A percentile compares a stretch with the other conserved stretches of the same genome.
phyloP scores from a whole-genome alignment of 1,140 invertebrate species.

The Bombus waltoni region DNA sequence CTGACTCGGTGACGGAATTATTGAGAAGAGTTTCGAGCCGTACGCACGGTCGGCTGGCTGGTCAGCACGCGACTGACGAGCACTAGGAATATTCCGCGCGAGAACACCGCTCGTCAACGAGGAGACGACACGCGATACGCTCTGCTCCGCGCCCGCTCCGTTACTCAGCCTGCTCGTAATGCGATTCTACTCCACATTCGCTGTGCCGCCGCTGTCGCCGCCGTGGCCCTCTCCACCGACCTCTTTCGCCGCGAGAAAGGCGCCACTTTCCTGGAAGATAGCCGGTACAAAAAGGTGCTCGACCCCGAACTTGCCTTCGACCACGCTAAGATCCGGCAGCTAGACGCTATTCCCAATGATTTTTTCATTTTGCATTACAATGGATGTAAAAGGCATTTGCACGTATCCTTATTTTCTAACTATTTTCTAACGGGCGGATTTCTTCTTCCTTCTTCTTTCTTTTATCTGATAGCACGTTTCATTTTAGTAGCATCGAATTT shows the following conservation, averaged over 20 bases:
- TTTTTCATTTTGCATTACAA: background rate
- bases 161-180: constrained; percentile 71
- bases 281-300: constrained; percentile 17
- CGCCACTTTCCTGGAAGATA: constrained; percentile 44
- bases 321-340: background rate
- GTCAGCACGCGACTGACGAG: constrained; percentile 71
- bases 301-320: constrained; percentile 33
- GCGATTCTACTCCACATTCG: constrained; percentile 77
- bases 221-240: constrained; percentile 14
- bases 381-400: too few relatives aligned
- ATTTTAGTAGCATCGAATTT: background rate
- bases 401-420: too few relatives aligned
- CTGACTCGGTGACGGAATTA: background rate
- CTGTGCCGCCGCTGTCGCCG: constrained; percentile 27
- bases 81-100: constrained; percentile 42
- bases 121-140: constrained; percentile 71
- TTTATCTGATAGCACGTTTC: background rate
- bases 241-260: constrained; percentile 40
- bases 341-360: background rate
- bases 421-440: too few relatives aligned
- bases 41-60: constrained; percentile 66
- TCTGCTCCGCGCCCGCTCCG: constrained; percentile 73
- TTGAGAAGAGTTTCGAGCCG: background rate
- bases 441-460: too few relatives aligned
- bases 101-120: constrained; percentile 30